Percentiles rank a stretch among this genome's conserved stretches.
These are phyloP conservation scores for Tenthredo notha DNA, from an alignment of 2,888 invertebrate species.

Conservation along the genomic window DNA sequence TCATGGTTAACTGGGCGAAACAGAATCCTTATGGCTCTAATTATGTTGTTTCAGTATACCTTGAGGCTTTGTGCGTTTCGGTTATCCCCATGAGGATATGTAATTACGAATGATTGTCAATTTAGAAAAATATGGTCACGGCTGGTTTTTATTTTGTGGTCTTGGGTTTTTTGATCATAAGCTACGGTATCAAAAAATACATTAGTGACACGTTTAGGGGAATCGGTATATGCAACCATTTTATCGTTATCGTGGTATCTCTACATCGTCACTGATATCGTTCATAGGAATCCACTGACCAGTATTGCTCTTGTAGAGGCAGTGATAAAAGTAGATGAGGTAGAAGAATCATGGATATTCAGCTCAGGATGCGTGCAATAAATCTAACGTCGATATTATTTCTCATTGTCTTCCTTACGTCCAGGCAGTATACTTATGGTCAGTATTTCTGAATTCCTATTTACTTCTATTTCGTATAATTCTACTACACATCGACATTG, in stretches of 20 bases:
- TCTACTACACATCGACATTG: neutral
- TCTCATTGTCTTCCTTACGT: neutral
- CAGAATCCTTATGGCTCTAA: neutral
- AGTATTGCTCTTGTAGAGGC: conserved; percentile 12
- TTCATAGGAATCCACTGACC: neutral
- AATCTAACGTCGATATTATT: conserved; percentile 36
- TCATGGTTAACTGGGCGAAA: conserved; percentile 4
- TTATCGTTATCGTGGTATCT: conserved; percentile 36
- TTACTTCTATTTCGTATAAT: neutral
- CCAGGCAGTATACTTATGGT: conserved; percentile 38
- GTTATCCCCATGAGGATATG: neutral
- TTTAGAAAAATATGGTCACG: neutral
- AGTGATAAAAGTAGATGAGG: neutral
- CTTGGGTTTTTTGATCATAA: neutral
- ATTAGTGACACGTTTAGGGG: neutral
- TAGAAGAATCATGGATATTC: conserved; percentile 4
- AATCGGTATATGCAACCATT: neutral
- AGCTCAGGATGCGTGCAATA: conserved; percentile 38
- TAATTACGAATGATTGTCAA: neutral
- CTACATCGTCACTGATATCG: conserved; percentile 21
- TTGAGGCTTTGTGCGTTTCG: neutral
- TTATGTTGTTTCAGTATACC: conserved; percentile 11
- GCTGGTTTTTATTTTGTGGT: neutral
- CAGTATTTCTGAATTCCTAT: neutral
- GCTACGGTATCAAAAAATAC: neutral